Evolutionary conservation across 2,113 vertebrate genomes (phyloP).

Genomic region (Holacanthus passer): DNA sequence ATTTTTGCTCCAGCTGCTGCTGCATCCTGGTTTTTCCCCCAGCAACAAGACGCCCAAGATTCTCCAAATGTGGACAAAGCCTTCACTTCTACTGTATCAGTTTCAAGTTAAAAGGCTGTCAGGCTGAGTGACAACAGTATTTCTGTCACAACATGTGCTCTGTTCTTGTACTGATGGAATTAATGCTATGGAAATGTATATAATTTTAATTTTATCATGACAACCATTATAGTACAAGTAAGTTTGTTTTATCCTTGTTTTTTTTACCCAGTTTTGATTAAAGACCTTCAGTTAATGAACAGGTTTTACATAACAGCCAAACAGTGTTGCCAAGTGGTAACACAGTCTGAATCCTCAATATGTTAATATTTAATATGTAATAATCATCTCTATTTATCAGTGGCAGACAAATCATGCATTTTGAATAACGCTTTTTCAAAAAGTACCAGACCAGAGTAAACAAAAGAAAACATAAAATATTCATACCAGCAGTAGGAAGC

Average conservation of each 20-base stretch:
- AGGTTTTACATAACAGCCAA: not conserved
- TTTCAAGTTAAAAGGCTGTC: not conserved
- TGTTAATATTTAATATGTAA: not conserved
- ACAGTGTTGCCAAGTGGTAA: not conserved
- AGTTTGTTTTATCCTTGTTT: not conserved
- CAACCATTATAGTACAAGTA: not conserved
- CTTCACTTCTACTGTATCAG: too few species aligned
- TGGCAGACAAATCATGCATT: not conserved
- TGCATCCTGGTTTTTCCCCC: not conserved
- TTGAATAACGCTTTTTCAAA: not conserved
- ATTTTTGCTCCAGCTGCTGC: not conserved
- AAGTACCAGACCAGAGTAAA: not conserved
- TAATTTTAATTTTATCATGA: not conserved
- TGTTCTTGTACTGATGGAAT: not conserved
- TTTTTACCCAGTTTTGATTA: too few species aligned
- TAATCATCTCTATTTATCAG: too few species aligned
- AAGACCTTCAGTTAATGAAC: not conserved
- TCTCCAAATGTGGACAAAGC: not conserved
- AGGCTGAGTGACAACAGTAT: not conserved
- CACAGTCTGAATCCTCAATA: not conserved
- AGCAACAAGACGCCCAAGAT: not conserved
- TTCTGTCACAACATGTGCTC: not conserved
- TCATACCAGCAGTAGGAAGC: slow-evolving; percentile 94
- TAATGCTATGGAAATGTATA: not conserved
- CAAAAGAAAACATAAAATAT: not conserved